Evolutionary conservation across 2,888 invertebrate genomes (phyloP), one percentile per base, ranked within the genome.

Genomic region (Agriotes lineatus): DNA sequence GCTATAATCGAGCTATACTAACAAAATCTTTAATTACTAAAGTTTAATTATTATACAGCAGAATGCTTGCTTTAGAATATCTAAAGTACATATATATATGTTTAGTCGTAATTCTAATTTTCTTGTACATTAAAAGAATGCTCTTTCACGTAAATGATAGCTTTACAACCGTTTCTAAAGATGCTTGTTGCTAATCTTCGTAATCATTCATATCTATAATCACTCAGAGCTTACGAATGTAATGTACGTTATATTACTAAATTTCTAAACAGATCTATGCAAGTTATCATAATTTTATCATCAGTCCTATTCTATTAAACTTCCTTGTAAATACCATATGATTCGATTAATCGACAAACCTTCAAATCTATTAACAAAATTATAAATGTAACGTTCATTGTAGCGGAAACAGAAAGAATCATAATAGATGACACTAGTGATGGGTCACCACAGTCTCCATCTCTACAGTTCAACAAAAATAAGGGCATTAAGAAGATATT

Each of bases 401-500:
- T 82, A 91, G 92, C 91, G 71, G 91, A 92, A 79, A 87, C 88
- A 57, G 88, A 90, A 72, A 88, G 87, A 77, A 79, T 85, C n/a
- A 79, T 86, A 22, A 86, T 87, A 50, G 85, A 85, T 3, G 86
- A 86, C 54, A 75, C 75, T 1, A 81, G 82, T 10, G 78, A 80
- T 19, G 81, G 82, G 77, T 81, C 84, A 52, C 84, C 86, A 16
- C 86, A 87, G 33, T 85, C 84, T 70, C 86, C 85, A 7, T 85
- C 86, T 10, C 83, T 88, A 33, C 84, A 85, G 52, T 82, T 84
- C 64, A 83, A 82, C 69, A 89, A 89, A 77, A 86, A 86, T 37
- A 87, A 88, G 77, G 90, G 91, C 4, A 86, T 92, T 67, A 88
- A 89, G 70, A 88, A 89, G 76, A 90, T 92, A 76, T 90, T 92